Evolutionary conservation across 2,113 vertebrate genomes (phyloP).

Genomic region (Triplophysa rosa): DNA sequence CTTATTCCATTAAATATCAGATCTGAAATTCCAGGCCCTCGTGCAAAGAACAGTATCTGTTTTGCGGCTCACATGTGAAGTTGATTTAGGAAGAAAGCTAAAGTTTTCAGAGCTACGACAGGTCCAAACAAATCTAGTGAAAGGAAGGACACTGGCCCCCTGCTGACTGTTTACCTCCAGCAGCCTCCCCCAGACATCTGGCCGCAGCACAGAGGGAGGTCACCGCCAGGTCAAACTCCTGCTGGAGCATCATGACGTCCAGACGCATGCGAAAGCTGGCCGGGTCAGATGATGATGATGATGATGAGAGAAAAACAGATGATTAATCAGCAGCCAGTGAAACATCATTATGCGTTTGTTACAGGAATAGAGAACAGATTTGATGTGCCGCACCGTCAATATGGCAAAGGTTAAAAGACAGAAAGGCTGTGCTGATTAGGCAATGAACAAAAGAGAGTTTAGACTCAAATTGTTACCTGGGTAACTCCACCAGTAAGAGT

Average conservation of each 20-base stretch:
- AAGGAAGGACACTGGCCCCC: constrained; percentile 54
- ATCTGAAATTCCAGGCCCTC: neutral
- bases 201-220: constrained; percentile 80
- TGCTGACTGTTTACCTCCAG: constrained; percentile 74
- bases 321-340: constrained; percentile 58
- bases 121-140: constrained; percentile 29
- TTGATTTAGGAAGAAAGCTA: constrained; percentile 38
- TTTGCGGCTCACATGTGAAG: neutral
- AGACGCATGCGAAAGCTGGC: constrained; percentile 76
- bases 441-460: neutral
- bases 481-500: constrained; percentile 73
- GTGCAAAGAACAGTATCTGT: neutral
- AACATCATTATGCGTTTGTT: constrained; percentile 13
- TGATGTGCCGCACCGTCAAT: neutral
- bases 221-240: constrained; percentile 80
- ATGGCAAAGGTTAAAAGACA: neutral
- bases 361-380: neutral
- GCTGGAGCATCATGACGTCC: constrained; percentile 79
- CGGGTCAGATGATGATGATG: constrained; percentile 31
- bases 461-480: constrained; percentile 64
- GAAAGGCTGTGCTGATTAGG: neutral
- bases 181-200: constrained; percentile 78
- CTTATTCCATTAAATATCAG: neutral
- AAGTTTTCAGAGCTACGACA: neutral
- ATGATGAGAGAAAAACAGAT: constrained; percentile 12